Percentiles rank a stretch among this genome's conserved stretches.
Conservation (phyloP, 2,113 vertebrate genomes). For the Scytalopus superciliaris region DNA sequence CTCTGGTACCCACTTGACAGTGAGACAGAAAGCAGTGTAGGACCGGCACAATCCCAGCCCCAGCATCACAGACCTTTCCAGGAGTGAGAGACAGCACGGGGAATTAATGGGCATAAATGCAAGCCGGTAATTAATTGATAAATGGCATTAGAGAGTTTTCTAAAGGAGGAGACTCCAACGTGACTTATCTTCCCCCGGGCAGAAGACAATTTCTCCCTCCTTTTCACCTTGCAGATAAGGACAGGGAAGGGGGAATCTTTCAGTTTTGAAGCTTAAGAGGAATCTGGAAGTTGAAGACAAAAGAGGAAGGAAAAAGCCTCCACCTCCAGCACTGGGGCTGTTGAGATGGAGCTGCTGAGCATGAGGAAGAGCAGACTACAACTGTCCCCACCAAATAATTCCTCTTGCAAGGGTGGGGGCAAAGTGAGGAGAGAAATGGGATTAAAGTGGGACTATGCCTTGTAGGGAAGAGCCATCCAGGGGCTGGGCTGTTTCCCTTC, state of each 20-base stretch:
- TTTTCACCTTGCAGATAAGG: conserved; percentile 72
- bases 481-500: not conserved
- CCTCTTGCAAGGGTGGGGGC: not conserved
- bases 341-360: not conserved
- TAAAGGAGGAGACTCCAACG: conserved; percentile 41
- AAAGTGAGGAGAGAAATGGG: rapidly evolving
- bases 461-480: too few species aligned
- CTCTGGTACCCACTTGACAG: conserved; percentile 6
- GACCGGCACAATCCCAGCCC: not conserved
- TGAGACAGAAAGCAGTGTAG: not conserved
- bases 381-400: rapidly evolving
- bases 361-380: not conserved
- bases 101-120: conserved; percentile 55
- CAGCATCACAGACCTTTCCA: conserved; percentile 16
- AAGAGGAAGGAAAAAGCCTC: not conserved
- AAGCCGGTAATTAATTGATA: conserved; percentile 71
- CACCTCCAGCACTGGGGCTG: not conserved
- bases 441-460: rapidly evolving
- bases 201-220: conserved; percentile 35
- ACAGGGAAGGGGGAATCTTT: not conserved
- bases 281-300: not conserved
- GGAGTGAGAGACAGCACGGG: conserved; percentile 26
- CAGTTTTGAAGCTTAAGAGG: not conserved
- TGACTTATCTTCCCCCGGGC: conserved; percentile 62
- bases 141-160: conserved; percentile 54